These are phyloP conservation scores for Anniella stebbinsi DNA, from an alignment of 2,797 vertebrate genomes.

Conservation along the genomic window DNA sequence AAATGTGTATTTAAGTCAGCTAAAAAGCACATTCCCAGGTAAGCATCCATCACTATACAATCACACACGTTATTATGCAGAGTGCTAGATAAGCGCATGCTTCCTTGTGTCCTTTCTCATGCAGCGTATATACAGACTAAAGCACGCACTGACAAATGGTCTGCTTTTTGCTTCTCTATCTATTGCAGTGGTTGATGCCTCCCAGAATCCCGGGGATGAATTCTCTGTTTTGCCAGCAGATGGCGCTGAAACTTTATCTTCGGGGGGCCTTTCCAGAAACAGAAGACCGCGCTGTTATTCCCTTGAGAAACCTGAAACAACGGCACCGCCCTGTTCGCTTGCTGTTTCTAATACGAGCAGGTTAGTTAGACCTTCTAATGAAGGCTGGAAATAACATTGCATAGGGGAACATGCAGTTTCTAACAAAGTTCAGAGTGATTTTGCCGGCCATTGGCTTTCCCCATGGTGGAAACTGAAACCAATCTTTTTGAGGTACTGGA, in stretches of 20 bases:
- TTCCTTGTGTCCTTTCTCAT: neutral
- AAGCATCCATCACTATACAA: constrained; percentile 13
- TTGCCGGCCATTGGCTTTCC: neutral
- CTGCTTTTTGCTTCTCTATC: neutral
- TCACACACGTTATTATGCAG: constrained; percentile 34
- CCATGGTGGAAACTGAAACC: neutral
- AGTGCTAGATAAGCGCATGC: constrained; percentile 18
- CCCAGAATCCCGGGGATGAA: neutral
- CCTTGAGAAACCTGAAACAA: neutral
- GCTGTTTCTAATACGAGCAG: neutral
- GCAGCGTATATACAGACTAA: neutral
- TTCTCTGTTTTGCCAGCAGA: constrained; percentile 46
- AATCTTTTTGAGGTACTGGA: neutral
- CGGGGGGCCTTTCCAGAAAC: neutral
- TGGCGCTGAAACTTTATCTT: constrained; percentile 56
- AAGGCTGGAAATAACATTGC: neutral
- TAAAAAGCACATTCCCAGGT: constrained; percentile 16
- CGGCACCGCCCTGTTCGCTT: neutral
- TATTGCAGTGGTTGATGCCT: neutral
- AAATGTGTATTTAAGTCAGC: constrained; percentile 26
- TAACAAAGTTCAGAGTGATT: neutral
- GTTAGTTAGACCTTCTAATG: neutral
- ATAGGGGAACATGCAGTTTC: neutral
- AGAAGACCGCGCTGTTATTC: no score
- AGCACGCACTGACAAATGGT: neutral